A percentile compares a stretch with the other conserved stretches of the same genome.
Conservation (phyloP, 2,113 vertebrate species). For the Dasypus novemcinctus region DNA sequence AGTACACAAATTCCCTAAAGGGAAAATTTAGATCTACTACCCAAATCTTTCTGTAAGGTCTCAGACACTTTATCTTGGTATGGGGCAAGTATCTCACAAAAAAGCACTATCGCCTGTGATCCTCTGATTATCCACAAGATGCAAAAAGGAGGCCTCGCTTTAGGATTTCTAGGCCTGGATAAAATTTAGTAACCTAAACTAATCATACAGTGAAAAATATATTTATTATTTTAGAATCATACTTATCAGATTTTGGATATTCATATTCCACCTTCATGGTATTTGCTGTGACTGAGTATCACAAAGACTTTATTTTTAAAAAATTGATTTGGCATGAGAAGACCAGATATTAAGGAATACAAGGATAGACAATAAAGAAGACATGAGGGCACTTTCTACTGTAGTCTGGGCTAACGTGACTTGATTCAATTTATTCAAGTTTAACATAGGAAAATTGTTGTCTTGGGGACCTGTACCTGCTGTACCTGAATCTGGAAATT, state of each 20-base stretch:
- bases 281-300: neutral
- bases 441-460: neutral
- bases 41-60: conserved; percentile 39
- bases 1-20: conserved; percentile 3
- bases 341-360: neutral
- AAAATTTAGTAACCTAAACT: neutral
- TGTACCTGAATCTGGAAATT: neutral
- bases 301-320: neutral
- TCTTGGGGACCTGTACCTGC: neutral
- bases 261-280: neutral
- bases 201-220: neutral
- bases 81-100: neutral
- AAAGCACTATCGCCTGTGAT: neutral
- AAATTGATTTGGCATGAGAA: neutral
- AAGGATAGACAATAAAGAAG: neutral
- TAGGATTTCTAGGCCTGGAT: neutral
- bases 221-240: neutral
- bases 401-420: neutral
- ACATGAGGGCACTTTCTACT: neutral
- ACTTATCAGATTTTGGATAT: neutral
- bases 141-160: neutral
- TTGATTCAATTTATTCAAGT: conserved; percentile 1
- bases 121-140: neutral
- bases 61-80: conserved; percentile 32
- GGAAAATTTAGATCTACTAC: neutral